Evolutionary conservation across 2,797 vertebrate species (phyloP).

Genomic region (Lepus oiostolus): DNA sequence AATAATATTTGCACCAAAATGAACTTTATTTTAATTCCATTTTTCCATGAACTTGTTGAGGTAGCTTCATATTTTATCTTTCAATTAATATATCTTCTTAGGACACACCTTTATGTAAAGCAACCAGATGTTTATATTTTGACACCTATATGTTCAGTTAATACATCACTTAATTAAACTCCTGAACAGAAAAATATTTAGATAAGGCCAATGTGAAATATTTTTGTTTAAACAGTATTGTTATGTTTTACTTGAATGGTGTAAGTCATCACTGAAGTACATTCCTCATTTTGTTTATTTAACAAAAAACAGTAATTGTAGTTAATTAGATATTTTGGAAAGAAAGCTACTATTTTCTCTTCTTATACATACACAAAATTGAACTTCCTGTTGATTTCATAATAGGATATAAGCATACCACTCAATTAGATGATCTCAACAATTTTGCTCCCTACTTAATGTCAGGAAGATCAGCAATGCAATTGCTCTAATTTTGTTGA

Average conservation of each 20-base stretch:
- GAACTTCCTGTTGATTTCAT: slow-evolving; percentile 70
- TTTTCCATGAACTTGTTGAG: no score
- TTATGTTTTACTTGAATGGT: background rate
- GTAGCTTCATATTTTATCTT: background rate
- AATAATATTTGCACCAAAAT: no score
- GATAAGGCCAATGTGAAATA: background rate
- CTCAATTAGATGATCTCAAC: slow-evolving; percentile 70
- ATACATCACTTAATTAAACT: slow-evolving; percentile 1
- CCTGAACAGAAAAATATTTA: background rate
- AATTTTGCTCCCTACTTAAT: slow-evolving; percentile 52
- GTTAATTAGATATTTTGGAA: slow-evolving; percentile 17
- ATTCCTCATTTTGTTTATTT: slow-evolving; percentile 50
- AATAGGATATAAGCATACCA: background rate
- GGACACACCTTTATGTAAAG: background rate
- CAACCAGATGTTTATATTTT: background rate
- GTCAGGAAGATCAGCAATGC: slow-evolving; percentile 21
- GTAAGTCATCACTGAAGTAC: slow-evolving; percentile 9
- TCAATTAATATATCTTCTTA: background rate
- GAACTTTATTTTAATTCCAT: no score
- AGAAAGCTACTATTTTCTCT: slow-evolving; percentile 65
- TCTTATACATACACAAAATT: background rate
- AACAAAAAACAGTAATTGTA: background rate
- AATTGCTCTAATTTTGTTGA: slow-evolving; percentile 46
- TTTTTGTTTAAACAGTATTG: background rate
- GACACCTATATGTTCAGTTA: background rate